Conservation (phyloP, 2,888 invertebrate genomes). For the Cheilosia scutellata region DNA sequence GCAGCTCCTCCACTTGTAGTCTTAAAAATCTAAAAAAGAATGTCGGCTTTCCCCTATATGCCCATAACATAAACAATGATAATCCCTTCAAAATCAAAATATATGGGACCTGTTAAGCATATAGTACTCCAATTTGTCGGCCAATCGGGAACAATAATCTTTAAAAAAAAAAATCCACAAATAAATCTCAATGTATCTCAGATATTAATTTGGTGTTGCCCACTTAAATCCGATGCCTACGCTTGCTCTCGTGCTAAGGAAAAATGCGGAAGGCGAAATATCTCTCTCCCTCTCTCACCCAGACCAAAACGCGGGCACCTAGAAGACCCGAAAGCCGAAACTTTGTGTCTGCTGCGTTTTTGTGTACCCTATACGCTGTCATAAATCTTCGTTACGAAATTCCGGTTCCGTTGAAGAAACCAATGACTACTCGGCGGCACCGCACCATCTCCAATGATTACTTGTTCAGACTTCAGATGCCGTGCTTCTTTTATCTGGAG, state of each 20-base stretch:
- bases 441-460: background rate
- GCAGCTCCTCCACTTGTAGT: conserved; percentile 20
- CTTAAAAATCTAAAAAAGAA: background rate
- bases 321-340: conserved; percentile 40
- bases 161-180: conserved; percentile 15
- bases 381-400: conserved; percentile 74
- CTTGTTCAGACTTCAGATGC: background rate
- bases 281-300: conserved; percentile 1
- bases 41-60: background rate
- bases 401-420: conserved; percentile 40
- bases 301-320: conserved; percentile 6
- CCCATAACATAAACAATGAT: conserved; percentile 28
- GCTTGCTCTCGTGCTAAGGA: conserved; percentile 9
- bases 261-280: conserved; percentile 45
- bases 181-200: conserved; percentile 8
- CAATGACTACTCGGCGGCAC: no score
- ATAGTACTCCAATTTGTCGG: conserved; percentile 51
- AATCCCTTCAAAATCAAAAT: conserved; percentile 47
- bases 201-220: conserved; percentile 54
- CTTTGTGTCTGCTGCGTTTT: conserved; percentile 33
- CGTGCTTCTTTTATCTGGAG: conserved; percentile 39
- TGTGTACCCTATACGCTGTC: conserved; percentile 6
- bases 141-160: conserved; percentile 51
- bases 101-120: conserved; percentile 46
- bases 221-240: conserved; percentile 55